Conservation (phyloP, 2,888 invertebrate species). For the Abrostola tripartita region DNA sequence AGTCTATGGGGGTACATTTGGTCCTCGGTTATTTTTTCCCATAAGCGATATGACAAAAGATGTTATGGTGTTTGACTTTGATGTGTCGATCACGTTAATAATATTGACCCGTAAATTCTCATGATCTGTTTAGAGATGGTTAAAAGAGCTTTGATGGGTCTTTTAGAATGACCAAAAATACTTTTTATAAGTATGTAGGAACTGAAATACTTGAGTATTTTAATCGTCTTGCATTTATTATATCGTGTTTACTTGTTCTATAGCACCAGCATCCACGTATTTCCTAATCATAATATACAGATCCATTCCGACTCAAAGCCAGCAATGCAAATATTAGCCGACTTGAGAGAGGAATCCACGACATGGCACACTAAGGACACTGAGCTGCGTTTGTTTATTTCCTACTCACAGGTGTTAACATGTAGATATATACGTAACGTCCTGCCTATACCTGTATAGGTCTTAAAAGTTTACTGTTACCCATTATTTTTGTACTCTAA, state of each 20-base stretch:
- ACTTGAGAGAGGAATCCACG: neutral
- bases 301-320: neutral
- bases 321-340: neutral
- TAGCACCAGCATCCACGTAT: neutral
- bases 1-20: conserved; percentile 71
- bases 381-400: neutral
- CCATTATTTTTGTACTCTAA: too few relatives aligned
- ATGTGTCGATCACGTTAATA: conserved; percentile 73
- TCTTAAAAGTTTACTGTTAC: too few relatives aligned
- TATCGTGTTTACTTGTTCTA: too few relatives aligned
- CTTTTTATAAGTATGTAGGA: too few relatives aligned
- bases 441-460: too few relatives aligned
- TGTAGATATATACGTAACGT: too few relatives aligned
- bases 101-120: conserved; percentile 64
- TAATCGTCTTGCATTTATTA: too few relatives aligned
- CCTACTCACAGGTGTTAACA: neutral
- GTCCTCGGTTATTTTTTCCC: conserved; percentile 76
- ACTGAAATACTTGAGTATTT: too few relatives aligned
- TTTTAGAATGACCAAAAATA: neutral
- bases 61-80: conserved; percentile 78
- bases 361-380: neutral
- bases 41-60: conserved; percentile 74
- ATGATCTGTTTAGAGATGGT: conserved; percentile 54
- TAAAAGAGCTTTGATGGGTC: conserved; percentile 2
- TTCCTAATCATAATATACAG: neutral